Percentiles rank a stretch among this genome's conserved stretches.
Evolutionary conservation across 1,140 invertebrate species (phyloP).

Genomic region (Lasioglossum albipes): DNA sequence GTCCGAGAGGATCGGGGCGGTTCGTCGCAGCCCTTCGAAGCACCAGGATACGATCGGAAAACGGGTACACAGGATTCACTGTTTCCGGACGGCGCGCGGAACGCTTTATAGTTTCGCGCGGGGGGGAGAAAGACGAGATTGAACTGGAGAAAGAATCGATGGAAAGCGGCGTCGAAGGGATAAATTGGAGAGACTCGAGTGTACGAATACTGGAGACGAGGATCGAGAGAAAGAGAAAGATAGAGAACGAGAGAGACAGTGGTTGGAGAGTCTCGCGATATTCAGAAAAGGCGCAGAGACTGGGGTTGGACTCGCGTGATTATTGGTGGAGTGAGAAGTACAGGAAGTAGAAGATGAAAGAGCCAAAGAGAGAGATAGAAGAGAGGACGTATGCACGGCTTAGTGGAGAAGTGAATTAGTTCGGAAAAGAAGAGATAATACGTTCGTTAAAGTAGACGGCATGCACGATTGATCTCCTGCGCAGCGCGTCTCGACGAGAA

Average conservation of each 20-base stretch:
- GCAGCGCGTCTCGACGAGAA: constrained; percentile 17
- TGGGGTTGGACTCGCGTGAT: too few species aligned
- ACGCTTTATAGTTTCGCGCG: not conserved
- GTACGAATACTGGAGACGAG: not conserved
- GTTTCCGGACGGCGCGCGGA: too few species aligned
- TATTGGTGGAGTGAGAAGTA: not conserved
- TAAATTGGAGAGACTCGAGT: constrained; percentile 3
- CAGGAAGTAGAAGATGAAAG: not conserved
- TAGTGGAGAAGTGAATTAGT: constrained; percentile 40
- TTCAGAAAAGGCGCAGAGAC: not conserved
- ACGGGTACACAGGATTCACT: too few species aligned
- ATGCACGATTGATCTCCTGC: constrained; percentile 52
- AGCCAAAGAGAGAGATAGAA: constrained; percentile 22
- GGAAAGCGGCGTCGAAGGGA: not conserved
- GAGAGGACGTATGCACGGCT: constrained; percentile 14
- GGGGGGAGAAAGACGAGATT: not conserved
- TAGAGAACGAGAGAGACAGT: not conserved
- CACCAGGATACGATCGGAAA: constrained; percentile 10
- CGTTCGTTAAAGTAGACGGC: constrained; percentile 44
- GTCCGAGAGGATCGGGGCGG: not conserved
- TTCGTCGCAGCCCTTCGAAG: constrained; percentile 32
- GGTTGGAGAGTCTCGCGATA: not conserved
- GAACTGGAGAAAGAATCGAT: not conserved
- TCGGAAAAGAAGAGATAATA: constrained; percentile 44
- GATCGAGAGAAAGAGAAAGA: not conserved